Evolutionary conservation across 2,888 invertebrate genomes (phyloP), one percentile per base, ranked within the genome.

Genomic region (Phyllotreta striolata): DNA sequence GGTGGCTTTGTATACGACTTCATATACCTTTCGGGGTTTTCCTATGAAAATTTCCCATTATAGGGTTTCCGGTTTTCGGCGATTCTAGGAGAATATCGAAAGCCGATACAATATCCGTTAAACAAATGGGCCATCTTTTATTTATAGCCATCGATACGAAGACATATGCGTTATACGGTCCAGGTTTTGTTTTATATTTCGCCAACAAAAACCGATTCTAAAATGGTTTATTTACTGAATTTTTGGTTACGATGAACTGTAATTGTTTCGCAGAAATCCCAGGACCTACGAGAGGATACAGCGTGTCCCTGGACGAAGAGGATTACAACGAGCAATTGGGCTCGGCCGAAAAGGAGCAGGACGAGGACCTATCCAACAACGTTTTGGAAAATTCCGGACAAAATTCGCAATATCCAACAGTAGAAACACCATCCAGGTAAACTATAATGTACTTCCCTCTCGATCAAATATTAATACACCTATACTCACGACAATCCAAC

Each of bases 321-420:
- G 83, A 83, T 72, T 88, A 87, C 78, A 88, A 88, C 79, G 88
- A 89, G 63, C 88, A 88, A 74, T 88, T 87, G 68, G 90, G 89
- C 24, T 90, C 90, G 9, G 90, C 90, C 34, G 91, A 91, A 78
- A 86, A 87, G 70, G 88, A 89, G 66, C 87, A 88, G 73, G 89
- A 90, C 70, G 87, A 87, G 74, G 87, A 87, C 38, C 62, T 78
- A 39, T 76, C 78, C 14, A 81, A 80, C 72, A 79, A 74, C 63
- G 78, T 80, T 41, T 66, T 76, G 12, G 78, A 78, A 52, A 73
- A 73, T 46, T 61, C 68, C 7, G 62, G 64, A 38, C 60, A 63
- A 39, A 43, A 54, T 2, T 58, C 62, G n/a, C 64, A 61, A 35
- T 61, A 60, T 59, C 67, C 68, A 10, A 70, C 70, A 3, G 57